Percentiles rank a stretch among this genome's conserved stretches.
Conservation (phyloP, 2,113 vertebrate species). For the Acrocephalus kingi region DNA sequence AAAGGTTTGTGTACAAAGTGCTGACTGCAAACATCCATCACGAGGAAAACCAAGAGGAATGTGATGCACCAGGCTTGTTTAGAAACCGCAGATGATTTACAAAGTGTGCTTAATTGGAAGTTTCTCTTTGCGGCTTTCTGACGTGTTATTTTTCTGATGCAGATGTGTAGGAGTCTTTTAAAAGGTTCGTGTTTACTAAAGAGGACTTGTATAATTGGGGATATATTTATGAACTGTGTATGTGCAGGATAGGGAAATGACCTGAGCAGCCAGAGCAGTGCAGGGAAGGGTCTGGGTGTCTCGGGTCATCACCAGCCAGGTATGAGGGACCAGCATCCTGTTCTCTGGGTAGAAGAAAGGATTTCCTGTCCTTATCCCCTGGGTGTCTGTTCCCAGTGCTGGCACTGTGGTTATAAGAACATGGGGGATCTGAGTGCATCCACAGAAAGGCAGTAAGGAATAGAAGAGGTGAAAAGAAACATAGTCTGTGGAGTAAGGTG, state of each 20-base stretch:
- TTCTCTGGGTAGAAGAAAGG: neutral
- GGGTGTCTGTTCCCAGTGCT: neutral
- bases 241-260: neutral
- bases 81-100: conserved; percentile 35
- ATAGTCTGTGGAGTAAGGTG: neutral
- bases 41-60: neutral
- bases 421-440: neutral
- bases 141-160: neutral
- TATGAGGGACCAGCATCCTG: fast-evolving
- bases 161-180: neutral
- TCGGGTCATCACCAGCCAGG: neutral
- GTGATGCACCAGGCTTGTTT: neutral
- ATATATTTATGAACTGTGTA: neutral
- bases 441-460: neutral
- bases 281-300: neutral
- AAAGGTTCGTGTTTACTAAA: conserved; percentile 25
- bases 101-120: conserved; percentile 43
- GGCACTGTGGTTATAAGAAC: neutral
- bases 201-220: neutral
- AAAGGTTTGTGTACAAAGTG: neutral
- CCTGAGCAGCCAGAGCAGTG: neutral
- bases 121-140: conserved; percentile 25
- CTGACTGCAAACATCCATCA: neutral
- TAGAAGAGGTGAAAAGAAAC: neutral
- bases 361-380: neutral